phyloP scores from a whole-genome alignment of 2,797 vertebrate genomes.

The Gymnothorax javanicus region DNA sequence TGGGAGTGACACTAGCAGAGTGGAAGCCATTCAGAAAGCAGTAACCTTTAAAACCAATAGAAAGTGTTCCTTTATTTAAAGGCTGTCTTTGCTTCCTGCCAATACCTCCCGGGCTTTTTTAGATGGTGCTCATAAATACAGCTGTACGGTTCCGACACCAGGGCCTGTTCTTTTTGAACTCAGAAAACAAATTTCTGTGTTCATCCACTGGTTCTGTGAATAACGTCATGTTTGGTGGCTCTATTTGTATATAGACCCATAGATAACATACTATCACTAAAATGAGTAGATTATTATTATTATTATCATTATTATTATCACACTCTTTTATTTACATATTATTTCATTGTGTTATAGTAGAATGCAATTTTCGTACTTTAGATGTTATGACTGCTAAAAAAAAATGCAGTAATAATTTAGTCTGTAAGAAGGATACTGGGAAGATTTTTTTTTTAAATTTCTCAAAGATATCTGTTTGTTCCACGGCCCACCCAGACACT shows the following conservation, averaged over 20 bases:
- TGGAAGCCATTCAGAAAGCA: slow-evolving; percentile 68
- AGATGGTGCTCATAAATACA: slow-evolving; percentile 64
- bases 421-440: too few relatives aligned
- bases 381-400: too few relatives aligned
- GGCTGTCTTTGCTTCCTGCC: slow-evolving; percentile 42
- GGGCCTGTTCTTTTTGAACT: background rate
- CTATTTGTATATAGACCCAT: too few relatives aligned
- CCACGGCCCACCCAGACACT: background rate
- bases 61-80: slow-evolving; percentile 48
- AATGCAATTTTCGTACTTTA: too few relatives aligned
- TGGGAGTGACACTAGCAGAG: slow-evolving; percentile 66
- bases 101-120: slow-evolving; percentile 49
- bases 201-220: background rate
- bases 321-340: too few relatives aligned
- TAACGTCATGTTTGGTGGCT: too few relatives aligned
- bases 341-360: too few relatives aligned
- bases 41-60: slow-evolving; percentile 71
- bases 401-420: too few relatives aligned
- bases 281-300: too few relatives aligned
- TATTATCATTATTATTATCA: background rate
- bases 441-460: background rate
- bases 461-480: background rate
- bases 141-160: slow-evolving; percentile 23
- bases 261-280: too few relatives aligned
- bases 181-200: background rate